Conservation (phyloP, 2,888 invertebrate species). For the Chloroclysta siterata region DNA sequence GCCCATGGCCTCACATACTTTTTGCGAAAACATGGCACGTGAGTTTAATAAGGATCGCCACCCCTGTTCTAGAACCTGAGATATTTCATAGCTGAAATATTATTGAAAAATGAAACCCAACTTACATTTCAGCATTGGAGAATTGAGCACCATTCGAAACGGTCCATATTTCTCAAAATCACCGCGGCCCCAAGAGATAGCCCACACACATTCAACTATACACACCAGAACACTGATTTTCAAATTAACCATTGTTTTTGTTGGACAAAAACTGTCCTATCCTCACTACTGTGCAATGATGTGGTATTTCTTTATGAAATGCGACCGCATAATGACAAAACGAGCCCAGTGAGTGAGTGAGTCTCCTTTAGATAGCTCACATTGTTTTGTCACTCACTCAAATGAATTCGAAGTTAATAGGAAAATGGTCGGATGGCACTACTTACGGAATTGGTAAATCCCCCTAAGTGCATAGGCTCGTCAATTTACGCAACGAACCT, state of each 20-base stretch:
- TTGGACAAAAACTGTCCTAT: not conserved
- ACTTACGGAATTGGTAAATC: not conserved
- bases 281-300: conserved; percentile 1
- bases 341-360: conserved; percentile 18
- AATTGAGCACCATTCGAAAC: conserved; percentile 62
- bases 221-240: conserved; percentile 45
- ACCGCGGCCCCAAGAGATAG: conserved; percentile 59
- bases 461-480: conserved; percentile 2
- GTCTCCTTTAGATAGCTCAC: conserved; percentile 12
- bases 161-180: conserved; percentile 75
- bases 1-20: no score
- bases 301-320: conserved; percentile 18
- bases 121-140: conserved; percentile 74
- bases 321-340: conserved; percentile 18
- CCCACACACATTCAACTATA: conserved; percentile 40
- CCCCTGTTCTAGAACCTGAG: no score
- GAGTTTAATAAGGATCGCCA: no score
- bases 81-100: no score
- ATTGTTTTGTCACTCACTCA: conserved; percentile 1
- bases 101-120: not conserved
- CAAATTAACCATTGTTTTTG: conserved; percentile 36
- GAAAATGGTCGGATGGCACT: conserved; percentile 4
- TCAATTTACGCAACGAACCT: no score
- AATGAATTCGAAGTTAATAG: conserved; percentile 11
- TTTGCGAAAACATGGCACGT: no score